Evolutionary conservation across 2,113 vertebrate genomes (phyloP).

Genomic region (Mola mola): DNA sequence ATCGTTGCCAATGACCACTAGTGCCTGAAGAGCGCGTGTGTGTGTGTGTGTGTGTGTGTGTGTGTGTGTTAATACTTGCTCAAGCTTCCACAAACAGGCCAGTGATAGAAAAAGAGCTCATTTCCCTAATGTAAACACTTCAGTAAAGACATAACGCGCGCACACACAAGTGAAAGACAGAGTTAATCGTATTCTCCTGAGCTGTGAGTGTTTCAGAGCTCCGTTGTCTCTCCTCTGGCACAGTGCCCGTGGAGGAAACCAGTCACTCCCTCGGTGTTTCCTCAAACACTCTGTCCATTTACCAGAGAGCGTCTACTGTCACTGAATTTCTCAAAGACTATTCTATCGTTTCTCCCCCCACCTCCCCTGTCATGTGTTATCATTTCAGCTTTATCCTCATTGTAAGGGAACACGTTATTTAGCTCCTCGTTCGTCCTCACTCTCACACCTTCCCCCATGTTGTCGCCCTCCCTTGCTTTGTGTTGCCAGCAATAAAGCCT

Average conservation of each 20-base stretch:
- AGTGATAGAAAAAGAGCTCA: constrained; percentile 59
- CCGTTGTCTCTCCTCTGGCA: constrained; percentile 58
- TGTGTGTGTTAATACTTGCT: constrained; percentile 40
- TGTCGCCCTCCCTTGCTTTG: not conserved
- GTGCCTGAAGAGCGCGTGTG: constrained; percentile 12
- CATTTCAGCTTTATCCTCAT: constrained; percentile 20
- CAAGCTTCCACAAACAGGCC: constrained; percentile 51
- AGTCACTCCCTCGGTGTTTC: constrained; percentile 17
- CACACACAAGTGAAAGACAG: constrained; percentile 22
- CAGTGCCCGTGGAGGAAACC: constrained; percentile 43
- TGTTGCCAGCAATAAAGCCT: constrained; percentile 58
- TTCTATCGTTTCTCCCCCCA: not conserved
- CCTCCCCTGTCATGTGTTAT: not conserved
- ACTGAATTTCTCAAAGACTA: constrained; percentile 8
- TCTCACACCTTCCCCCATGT: constrained; percentile 1
- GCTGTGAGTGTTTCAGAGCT: constrained; percentile 55
- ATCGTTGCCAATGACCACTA: constrained; percentile 30
- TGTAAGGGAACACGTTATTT: not conserved
- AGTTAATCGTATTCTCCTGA: constrained; percentile 65
- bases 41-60: constrained; percentile 11
- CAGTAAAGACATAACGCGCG: constrained; percentile 27
- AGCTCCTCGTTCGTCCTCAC: constrained; percentile 6
- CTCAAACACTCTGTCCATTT: constrained; percentile 28
- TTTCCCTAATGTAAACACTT: constrained; percentile 72
- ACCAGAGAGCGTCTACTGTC: constrained; percentile 30